Conservation (phyloP, 1,140 invertebrate genomes). For the Philopotamus ludificatus region DNA sequence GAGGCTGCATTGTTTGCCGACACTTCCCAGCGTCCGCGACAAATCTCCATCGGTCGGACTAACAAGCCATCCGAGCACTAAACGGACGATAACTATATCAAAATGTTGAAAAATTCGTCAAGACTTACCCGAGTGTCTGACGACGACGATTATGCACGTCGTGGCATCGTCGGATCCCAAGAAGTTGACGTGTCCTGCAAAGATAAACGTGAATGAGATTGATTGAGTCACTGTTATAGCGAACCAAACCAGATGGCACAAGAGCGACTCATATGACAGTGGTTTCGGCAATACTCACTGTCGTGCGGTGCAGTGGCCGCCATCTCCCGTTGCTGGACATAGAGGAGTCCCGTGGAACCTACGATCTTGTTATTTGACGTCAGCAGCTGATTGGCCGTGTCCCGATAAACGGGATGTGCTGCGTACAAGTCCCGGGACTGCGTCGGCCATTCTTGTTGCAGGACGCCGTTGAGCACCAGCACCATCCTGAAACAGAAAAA, state of each 20-base stretch:
- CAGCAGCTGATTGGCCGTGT: conserved; percentile 75
- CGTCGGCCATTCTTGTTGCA: conserved; percentile 79
- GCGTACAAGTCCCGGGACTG: conserved; percentile 77
- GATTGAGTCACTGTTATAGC: too few relatives aligned
- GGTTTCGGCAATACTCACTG: conserved; percentile 73
- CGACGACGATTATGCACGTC: conserved; percentile 87
- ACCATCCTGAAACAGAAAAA: conserved; percentile 65
- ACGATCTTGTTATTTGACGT: conserved; percentile 75
- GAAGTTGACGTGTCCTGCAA: conserved; percentile 82
- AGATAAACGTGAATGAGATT: too few relatives aligned
- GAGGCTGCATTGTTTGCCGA: too few relatives aligned
- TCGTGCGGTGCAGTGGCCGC: conserved; percentile 87
- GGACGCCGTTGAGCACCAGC: conserved; percentile 80
- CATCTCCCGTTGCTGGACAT: conserved; percentile 87
- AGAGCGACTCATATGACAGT: too few relatives aligned
- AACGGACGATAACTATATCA: not conserved
- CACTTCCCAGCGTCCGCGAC: too few relatives aligned
- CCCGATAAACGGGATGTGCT: conserved; percentile 80
- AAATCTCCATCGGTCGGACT: too few relatives aligned
- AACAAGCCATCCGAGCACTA: too few relatives aligned
- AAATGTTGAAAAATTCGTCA: not conserved
- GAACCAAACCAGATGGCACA: too few relatives aligned
- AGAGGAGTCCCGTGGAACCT: conserved; percentile 80
- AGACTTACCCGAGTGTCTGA: conserved; percentile 84
- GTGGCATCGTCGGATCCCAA: conserved; percentile 92